These are phyloP conservation scores for Platichthys stellatus DNA, from an alignment of 2,113 vertebrate genomes.

Conservation along the genomic window DNA sequence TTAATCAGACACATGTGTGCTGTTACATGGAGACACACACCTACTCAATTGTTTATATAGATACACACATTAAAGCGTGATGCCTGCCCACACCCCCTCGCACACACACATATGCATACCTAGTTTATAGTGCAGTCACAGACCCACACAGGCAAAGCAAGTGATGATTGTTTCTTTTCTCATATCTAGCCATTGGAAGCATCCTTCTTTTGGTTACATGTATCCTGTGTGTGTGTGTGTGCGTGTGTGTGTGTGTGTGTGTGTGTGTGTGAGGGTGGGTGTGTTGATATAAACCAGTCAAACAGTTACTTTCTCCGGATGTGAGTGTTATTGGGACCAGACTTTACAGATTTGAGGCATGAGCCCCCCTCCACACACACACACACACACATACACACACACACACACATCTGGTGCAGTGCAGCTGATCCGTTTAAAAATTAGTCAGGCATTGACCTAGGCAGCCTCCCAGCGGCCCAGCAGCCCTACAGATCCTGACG, in stretches of 20 bases:
- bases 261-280: conserved; percentile 11
- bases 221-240: not conserved
- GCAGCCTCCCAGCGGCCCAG: conserved; percentile 58
- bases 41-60: not conserved
- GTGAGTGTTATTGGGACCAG: conserved; percentile 79
- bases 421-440: conserved; percentile 79
- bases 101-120: conserved; percentile 4
- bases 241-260: not conserved
- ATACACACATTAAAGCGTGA: conserved; percentile 1
- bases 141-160: too few relatives aligned
- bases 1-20: conserved; percentile 54
- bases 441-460: conserved; percentile 79
- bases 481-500: conserved; percentile 63
- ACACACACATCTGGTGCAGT: conserved; percentile 76
- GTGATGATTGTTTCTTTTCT: not conserved
- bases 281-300: conserved; percentile 25
- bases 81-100: not conserved
- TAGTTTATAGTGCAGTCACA: not conserved
- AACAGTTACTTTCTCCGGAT: conserved; percentile 76
- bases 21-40: conserved; percentile 21
- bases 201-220: not conserved
- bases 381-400: not conserved
- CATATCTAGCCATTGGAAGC: conserved; percentile 26
- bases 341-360: conserved; percentile 30
- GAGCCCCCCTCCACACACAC: conserved; percentile 35